A percentile compares a stretch with the other conserved stretches of the same genome.
phyloP scores from a whole-genome alignment of 2,113 vertebrate species.

The Clarias gariepinus region DNA sequence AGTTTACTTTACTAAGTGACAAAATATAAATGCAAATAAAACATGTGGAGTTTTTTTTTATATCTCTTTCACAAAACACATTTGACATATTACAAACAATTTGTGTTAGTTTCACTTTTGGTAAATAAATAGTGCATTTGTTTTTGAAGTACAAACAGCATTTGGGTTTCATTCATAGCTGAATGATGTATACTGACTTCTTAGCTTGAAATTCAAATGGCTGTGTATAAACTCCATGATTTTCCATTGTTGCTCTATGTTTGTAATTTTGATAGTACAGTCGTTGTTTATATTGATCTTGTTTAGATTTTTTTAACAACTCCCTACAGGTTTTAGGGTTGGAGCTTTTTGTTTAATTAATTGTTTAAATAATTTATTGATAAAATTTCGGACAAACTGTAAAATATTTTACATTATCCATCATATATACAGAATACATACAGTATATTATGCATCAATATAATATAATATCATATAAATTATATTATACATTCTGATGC shows the following conservation, averaged over 20 bases:
- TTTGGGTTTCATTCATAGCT: background rate
- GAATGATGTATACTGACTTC: background rate
- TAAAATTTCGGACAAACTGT: too few species aligned
- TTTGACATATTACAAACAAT: background rate
- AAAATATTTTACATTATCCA: too few species aligned
- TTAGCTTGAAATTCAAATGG: background rate
- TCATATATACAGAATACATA: too few species aligned
- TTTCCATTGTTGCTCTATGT: background rate
- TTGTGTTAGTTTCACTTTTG: background rate
- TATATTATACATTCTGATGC: too few species aligned
- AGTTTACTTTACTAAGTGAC: background rate
- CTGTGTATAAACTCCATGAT: background rate
- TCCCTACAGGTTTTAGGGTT: too few species aligned
- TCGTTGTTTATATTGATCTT: too few species aligned
- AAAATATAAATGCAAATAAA: background rate
- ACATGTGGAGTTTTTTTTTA: background rate
- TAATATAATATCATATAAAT: too few species aligned
- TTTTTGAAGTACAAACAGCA: background rate
- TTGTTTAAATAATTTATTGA: too few species aligned
- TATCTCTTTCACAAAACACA: background rate
- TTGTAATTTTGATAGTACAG: background rate
- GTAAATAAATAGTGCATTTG: background rate
- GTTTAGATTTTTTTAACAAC: too few species aligned
- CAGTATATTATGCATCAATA: too few species aligned
- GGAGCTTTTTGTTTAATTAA: too few species aligned